Percentiles rank a stretch among this genome's conserved stretches.
These are phyloP conservation scores for Micronycteris hirsuta DNA, from an alignment of 2,113 vertebrate genomes.

Conservation along the genomic window DNA sequence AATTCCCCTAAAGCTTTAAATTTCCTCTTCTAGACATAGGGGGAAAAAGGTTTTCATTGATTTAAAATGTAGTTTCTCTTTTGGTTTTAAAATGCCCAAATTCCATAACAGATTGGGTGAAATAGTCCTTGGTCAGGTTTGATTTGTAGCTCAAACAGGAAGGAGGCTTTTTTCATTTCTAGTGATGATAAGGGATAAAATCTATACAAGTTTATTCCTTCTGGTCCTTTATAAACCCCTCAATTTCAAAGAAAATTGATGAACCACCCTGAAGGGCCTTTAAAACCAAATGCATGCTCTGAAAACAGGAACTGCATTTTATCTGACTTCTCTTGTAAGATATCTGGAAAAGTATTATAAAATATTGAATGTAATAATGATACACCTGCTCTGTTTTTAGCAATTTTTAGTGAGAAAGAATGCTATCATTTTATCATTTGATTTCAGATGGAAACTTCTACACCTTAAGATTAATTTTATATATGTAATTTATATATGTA, in stretches of 20 bases:
- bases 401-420: not conserved
- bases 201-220: not conserved
- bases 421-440: not conserved
- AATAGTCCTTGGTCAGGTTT: slow-evolving; percentile 2
- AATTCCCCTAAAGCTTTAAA: not conserved
- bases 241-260: slow-evolving; percentile 32
- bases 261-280: not conserved
- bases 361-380: not conserved
- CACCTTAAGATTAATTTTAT: not conserved
- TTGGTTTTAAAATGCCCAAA: not conserved
- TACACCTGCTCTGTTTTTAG: not conserved
- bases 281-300: not conserved
- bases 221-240: not conserved
- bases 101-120: slow-evolving; percentile 9
- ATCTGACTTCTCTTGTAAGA: not conserved
- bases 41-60: not conserved
- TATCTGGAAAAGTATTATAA: not conserved
- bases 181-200: not conserved
- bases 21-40: not conserved
- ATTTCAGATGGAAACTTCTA: not conserved
- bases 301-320: slow-evolving; percentile 25
- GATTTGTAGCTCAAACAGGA: not conserved
- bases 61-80: slow-evolving; percentile 35
- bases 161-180: not conserved
- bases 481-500: not conserved